Base-by-base conservation (phyloP, 2,797 vertebrate species). In the Ispidina lecontei region DNA sequence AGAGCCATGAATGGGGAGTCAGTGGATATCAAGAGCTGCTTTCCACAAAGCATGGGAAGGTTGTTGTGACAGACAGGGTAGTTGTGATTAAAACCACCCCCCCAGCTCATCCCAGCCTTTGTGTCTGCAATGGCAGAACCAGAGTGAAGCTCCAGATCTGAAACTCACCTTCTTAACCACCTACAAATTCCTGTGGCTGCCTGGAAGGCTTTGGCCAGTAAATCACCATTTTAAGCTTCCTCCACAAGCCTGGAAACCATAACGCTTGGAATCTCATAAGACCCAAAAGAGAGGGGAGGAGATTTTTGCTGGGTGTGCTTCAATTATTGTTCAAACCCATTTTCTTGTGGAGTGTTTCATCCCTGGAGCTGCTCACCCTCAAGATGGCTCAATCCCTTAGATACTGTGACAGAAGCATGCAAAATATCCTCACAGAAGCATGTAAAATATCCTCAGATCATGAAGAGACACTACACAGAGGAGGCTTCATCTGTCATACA, bases 31-130 rank as follows among this genome's bases (percentile, higher is more conserved):
- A 92, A 84, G 17, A 96, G 96, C 82, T 98, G 98, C 78, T 98
- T 98, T 65, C 98, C 98, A 8, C 98, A 98, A 70, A 76, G 87
- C 31, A 10, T 87, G 29, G 70, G 88, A 28, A 83, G 80, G 3
- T 29, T 68, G 17, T 33, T 94, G 87, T 60, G 78, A 69, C 33
- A 59, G 17, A 6, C 37, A 52, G 20, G 65, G 35, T 37, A 56
- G 6, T 0, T 17, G 41, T 1, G 41, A 28, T 21, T 14, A 3
- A 62, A 73, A 60, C 56, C 1, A 21, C 2, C 39, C 9, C 4
- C 28, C 0, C 1, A 31, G 74, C 25, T 10, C 8, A 0, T 0
- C 10, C 1, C 52, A 22, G n/a, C 28, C 33, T 4, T 13, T 7
- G n/a, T 9, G 19, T 18, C 4, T 33, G 23, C 46, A 80, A 14